Evolutionary conservation across 2,888 invertebrate genomes (phyloP), one percentile per base, ranked within the genome.

Genomic region (Drosophila ochracea): DNA sequence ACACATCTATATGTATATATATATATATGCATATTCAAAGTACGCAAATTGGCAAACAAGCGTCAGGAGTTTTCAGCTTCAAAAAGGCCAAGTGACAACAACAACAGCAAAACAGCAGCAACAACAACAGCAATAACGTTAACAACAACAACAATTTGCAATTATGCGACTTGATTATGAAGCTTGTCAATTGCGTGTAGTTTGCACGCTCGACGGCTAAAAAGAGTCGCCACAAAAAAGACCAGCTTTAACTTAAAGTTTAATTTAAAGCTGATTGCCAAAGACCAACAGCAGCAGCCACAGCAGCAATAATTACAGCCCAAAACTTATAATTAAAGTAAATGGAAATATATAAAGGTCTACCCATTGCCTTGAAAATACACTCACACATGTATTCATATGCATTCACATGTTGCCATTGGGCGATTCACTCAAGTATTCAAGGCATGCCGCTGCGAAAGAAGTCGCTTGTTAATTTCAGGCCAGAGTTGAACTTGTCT

Each of bases 1-100:
- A 19, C 19, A 39, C 2, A 10, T 4, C 7, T 0, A 19, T 1
- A n/a, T 4, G 21, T 3, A 21, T 2, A n/a, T 7, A 54, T 16
- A n/a, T 62, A 59, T 68, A 78, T 68, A 76, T 66, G 82, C 11
- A 85, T 82, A 68, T 77, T 73, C 71, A 57, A 87, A 87, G 75
- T 79, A 82, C 82, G 87, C 84, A 84, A 84, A 89, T 84, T 86
- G 89, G 73, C 89, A 86, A 86, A 82, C 77, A 83, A 73, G 63
- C 67, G 49, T 30, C 60, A 57, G 33, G 25, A 61, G 57, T 68
- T 72, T 39, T 43, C n/a, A 49, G 65, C 55, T 69, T 65, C 39
- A 61, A 75, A 59, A 62, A 67, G 10, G 33, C 31, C 41, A 43
- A 41, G 47, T 58, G 37, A 10, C 53, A 53, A 21, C 33, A 39